Evolutionary conservation across 2,113 vertebrate genomes (phyloP), one percentile per base, ranked within the genome.

Genomic region (Ginglymostoma cirratum): DNA sequence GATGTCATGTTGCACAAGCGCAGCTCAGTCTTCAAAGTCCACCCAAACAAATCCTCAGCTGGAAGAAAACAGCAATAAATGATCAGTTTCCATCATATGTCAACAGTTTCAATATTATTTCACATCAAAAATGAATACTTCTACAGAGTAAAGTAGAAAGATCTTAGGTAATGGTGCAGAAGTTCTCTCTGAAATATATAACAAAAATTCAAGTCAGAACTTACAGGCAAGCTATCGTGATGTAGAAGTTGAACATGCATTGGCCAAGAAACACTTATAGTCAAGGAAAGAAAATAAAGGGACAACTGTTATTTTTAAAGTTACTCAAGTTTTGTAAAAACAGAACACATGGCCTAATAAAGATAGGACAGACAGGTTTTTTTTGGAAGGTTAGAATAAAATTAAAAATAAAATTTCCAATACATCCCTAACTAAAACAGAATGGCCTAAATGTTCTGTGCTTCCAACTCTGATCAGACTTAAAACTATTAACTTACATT

Each of bases 1-100:
- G 96, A 97, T 0, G 97, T 83, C 0, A 97, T 96, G 0, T 96
- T 97, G 65, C 93, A 97, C 5, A 99, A 96, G 94, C 97, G 98
- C 96, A 99, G 96, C 95, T 99, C 98, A 0, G 98, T 98, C 69
- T 97, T 98, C 95, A 98, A 86, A 95, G 96, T 97, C 30, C 98
- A 98, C 96, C 98, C 98, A 96, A 98, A 96, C 15, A 95, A 95
- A 76, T 95, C 94, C 10, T 95, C 69, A 30, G 23, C 94, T 95
- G 69, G 23, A 34, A 2, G 15, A 38, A 93, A 93, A 93, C 80
- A 83, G 78, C 15, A 83, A 83, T 61, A 66, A 66, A 34, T 7
- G 61, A 66, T 92, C n/a, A 92, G 55, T 5, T 66, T 55, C 6
- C 8, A 61, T n/a, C 34, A 5, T 2, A 34, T 10, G 17, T 66